A percentile compares a stretch with the other conserved stretches of the same genome.
phyloP scores from a whole-genome alignment of 23 tunicate genomes.

The Aplidium turbinatum region DNA sequence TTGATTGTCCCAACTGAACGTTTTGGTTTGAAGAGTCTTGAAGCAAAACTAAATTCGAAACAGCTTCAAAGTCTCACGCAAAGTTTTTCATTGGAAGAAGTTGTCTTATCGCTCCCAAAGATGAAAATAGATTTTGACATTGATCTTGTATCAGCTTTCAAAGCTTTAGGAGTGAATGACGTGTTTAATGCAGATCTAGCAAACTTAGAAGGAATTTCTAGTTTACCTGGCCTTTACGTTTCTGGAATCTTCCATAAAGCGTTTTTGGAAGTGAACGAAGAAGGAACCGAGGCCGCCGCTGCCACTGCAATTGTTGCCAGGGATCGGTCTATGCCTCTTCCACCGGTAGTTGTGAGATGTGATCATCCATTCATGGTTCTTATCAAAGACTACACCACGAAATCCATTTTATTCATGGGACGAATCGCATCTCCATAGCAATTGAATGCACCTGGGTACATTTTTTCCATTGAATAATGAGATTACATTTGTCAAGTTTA shows the following conservation, averaged over 20 bases:
- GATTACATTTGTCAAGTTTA: no score
- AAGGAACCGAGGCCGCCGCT: conserved; percentile 94
- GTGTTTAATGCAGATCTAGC: conserved; percentile 46
- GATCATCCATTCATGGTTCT: conserved; percentile 85
- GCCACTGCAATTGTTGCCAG: conserved; percentile 71
- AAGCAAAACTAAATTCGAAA: conserved; percentile 21
- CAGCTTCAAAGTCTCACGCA: conserved; percentile 11
- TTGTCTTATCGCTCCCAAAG: conserved; percentile 49
- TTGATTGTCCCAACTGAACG: conserved; percentile 55
- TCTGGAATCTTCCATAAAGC: conserved; percentile 73
- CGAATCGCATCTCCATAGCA: conserved; percentile 23
- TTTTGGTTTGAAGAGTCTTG: conserved; percentile 49
- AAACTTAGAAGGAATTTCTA: conserved; percentile 46
- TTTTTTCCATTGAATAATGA: no score
- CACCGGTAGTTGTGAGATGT: conserved; percentile 51
- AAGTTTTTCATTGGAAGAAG: conserved; percentile 19
- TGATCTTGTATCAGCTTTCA: conserved; percentile 28
- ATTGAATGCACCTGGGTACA: no score
- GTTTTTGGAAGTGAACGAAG: conserved; percentile 81
- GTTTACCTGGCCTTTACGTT: conserved; percentile 32
- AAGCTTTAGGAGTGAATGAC: conserved; percentile 38
- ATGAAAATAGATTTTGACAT: conserved; percentile 50
- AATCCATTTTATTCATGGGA: conserved; percentile 64
- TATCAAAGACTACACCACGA: conserved; percentile 59
- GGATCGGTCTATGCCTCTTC: conserved; percentile 10